phyloP scores from a whole-genome alignment of 2,888 invertebrate species.

The Protonemura montana region DNA sequence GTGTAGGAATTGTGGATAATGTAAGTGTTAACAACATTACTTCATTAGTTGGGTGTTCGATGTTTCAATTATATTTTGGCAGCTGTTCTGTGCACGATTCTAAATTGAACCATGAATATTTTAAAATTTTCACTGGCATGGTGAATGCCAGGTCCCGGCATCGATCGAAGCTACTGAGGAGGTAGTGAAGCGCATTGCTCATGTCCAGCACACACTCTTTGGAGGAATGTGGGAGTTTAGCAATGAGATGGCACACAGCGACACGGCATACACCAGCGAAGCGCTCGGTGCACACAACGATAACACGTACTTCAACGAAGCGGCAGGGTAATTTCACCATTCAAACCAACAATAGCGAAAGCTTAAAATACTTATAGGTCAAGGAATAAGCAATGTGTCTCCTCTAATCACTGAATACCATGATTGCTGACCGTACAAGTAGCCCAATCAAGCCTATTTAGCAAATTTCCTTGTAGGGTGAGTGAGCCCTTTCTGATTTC shows the following conservation, averaged over 20 bases:
- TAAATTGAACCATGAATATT: too few species aligned
- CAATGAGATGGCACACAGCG: slow-evolving; percentile 67
- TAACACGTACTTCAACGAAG: slow-evolving; percentile 78
- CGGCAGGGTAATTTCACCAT: slow-evolving; percentile 67
- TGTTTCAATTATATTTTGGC: too few species aligned
- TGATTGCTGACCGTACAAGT: too few species aligned
- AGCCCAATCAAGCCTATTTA: too few species aligned
- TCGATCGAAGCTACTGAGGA: slow-evolving; percentile 63
- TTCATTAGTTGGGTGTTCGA: slow-evolving; percentile 42
- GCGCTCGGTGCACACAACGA: slow-evolving; percentile 78
- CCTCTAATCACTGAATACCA: too few species aligned
- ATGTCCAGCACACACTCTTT: slow-evolving; percentile 73
- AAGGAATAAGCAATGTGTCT: too few species aligned
- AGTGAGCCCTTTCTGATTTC: too few species aligned
- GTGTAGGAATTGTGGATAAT: slow-evolving; percentile 57
- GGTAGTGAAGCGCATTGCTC: slow-evolving; percentile 66
- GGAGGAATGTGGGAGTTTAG: slow-evolving; percentile 78
- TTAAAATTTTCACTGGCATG: too few species aligned
- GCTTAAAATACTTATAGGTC: too few species aligned
- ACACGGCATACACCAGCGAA: slow-evolving; percentile 76
- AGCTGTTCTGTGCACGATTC: too few species aligned
- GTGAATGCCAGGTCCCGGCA: slow-evolving; percentile 60
- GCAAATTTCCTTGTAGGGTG: too few species aligned
- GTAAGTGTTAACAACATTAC: slow-evolving; percentile 28
- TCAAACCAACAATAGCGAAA: too few species aligned